These are phyloP conservation scores for Cygnus atratus DNA, from an alignment of 2,113 vertebrate species.

Conservation along the genomic window DNA sequence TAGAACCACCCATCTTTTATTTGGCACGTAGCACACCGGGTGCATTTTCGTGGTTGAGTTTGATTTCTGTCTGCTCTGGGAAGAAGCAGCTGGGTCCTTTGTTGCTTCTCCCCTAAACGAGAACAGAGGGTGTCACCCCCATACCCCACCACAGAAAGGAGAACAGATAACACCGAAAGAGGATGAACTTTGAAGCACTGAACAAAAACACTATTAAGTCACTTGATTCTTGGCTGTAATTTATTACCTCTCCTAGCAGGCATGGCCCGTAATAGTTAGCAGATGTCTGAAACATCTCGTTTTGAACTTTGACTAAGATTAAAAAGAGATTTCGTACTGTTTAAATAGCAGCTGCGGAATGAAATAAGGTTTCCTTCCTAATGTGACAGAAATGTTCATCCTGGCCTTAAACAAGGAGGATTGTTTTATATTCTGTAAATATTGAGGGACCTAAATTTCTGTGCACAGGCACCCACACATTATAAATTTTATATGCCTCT, in stretches of 20 bases:
- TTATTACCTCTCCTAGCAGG: conserved; percentile 42
- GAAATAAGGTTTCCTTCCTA: conserved; percentile 50
- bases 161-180: conserved; percentile 28
- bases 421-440: conserved; percentile 48
- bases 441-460: conserved; percentile 20
- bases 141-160: background rate
- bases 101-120: background rate
- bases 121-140: conserved; percentile 13
- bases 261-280: conserved; percentile 44
- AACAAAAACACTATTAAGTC: conserved; percentile 35
- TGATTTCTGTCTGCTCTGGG: background rate
- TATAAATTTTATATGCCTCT: background rate
- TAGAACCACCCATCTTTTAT: conserved; percentile 47
- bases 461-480: background rate
- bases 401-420: conserved; percentile 34
- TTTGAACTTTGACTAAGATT: conserved; percentile 55
- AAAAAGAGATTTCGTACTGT: conserved; percentile 25
- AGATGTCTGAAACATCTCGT: conserved; percentile 46
- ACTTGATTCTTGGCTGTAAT: conserved; percentile 18
- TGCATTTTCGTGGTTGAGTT: background rate
- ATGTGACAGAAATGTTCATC: conserved; percentile 43
- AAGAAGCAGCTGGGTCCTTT: conserved; percentile 14
- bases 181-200: background rate
- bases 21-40: background rate
- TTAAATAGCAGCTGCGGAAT: conserved; percentile 48